These are phyloP conservation scores for mouse (Mus musculus) DNA, from an alignment of 2,113 vertebrate species.

Conservation along the genomic window DNA sequence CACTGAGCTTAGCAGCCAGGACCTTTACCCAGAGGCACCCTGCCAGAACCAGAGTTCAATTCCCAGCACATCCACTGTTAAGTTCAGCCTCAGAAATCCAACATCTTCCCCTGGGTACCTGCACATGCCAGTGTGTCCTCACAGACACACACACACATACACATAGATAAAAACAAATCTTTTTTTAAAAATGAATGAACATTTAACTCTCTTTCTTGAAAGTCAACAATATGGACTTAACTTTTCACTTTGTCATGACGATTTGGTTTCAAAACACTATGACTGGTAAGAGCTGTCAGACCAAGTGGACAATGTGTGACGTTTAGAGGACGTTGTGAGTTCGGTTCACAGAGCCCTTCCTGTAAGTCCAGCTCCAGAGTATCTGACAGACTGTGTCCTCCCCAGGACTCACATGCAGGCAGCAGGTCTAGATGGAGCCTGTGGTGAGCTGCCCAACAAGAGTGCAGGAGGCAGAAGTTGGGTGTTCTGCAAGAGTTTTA, in stretches of 20 bases:
- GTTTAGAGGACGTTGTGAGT: background rate
- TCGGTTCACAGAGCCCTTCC: background rate
- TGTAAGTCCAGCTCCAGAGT: background rate
- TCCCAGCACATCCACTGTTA: background rate
- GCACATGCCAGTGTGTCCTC: too few relatives aligned
- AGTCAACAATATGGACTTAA: conserved; percentile 5
- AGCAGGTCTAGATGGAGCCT: background rate
- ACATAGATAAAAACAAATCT: background rate
- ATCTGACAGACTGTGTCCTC: background rate
- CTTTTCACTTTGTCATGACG: conserved; percentile 33
- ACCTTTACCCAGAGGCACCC: too few relatives aligned
- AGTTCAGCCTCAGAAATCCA: background rate
- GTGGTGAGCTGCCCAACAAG: background rate
- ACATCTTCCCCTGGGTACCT: background rate
- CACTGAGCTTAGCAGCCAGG: background rate
- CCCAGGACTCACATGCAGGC: background rate
- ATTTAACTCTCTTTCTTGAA: conserved; percentile 1
- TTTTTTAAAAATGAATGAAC: background rate
- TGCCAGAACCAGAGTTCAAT: background rate
- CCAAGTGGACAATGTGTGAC: accelerated
- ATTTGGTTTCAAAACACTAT: background rate
- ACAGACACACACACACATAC: background rate
- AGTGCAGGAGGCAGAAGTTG: background rate
- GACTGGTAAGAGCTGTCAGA: background rate
- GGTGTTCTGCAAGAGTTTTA: background rate